phyloP scores from a whole-genome alignment of 2,797 vertebrate species.

The Eidolon dupreanum region DNA sequence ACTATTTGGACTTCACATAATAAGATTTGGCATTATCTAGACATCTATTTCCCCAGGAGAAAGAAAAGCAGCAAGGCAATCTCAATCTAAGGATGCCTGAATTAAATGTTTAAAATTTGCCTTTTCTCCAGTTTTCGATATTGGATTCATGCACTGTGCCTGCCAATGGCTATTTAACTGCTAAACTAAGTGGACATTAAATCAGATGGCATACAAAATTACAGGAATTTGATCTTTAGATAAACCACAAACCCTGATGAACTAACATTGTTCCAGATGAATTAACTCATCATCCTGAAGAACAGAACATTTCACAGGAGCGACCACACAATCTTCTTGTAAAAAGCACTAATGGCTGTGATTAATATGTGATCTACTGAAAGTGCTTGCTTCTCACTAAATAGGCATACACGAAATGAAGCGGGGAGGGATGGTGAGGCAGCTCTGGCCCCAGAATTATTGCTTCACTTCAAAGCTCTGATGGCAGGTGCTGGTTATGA shows the following conservation, averaged over 20 bases:
- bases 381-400: slow-evolving; percentile 21
- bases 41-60: slow-evolving; percentile 18
- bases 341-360: slow-evolving; percentile 57
- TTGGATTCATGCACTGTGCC: slow-evolving; percentile 57
- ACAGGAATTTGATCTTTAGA: slow-evolving; percentile 83
- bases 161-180: slow-evolving; percentile 65
- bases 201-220: slow-evolving; percentile 80
- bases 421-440: background rate
- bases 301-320: slow-evolving; percentile 75
- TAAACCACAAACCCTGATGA: slow-evolving; percentile 84
- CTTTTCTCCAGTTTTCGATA: background rate
- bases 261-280: slow-evolving; percentile 83
- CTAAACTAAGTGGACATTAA: slow-evolving; percentile 79
- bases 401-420: slow-evolving; percentile 56
- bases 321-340: slow-evolving; percentile 45
- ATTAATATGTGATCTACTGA: slow-evolving; percentile 80
- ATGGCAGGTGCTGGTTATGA: background rate
- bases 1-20: slow-evolving; percentile 47
- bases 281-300: slow-evolving; percentile 81
- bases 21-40: slow-evolving; percentile 64
- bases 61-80: slow-evolving; percentile 52
- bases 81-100: background rate
- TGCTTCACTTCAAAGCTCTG: slow-evolving; percentile 45
- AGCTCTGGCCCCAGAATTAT: slow-evolving; percentile 47
- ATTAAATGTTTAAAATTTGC: slow-evolving; percentile 60